Base-by-base conservation (phyloP, 2,888 invertebrate species). In the Cryptus armator region DNA sequence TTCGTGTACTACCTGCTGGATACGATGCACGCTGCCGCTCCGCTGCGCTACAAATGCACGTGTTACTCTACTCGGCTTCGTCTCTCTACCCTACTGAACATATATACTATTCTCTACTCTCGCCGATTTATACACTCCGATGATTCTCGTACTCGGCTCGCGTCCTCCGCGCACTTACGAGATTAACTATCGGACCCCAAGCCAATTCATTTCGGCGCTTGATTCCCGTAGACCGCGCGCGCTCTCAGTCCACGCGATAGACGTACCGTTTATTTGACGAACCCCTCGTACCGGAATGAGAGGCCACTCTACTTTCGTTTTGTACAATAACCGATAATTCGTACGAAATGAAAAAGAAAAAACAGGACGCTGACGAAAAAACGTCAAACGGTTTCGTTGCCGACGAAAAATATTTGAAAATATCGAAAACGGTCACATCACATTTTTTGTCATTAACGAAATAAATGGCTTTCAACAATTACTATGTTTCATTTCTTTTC, bases 11-110 rank as follows among this genome's bases (percentile, higher is more conserved):
- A 53, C 53, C 16, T 53, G 12, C 53, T 19, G 37, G 51, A 68
- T 37, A 9, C 53, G 43, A 14, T 51, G 77, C 37, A 68, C 48
- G 53, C 37, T 72, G 80, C 74, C 76, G 84, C 86, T 81, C 43
- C 44, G 37, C 37, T 37, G 51, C 32, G 32, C 37, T 37, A 71
- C 53, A 71, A 19, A 71, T 71, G 37, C 37, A 71, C 53, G 70
- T 37, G 70, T 53, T 70, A 24, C 37, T 53, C 16, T 37, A 16
- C 37, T 14, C 37, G 6, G 29, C 46, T 16, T 19, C 43, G 43
- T 62, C n/a, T 43, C 43, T 9, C 12, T 64, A 32, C 43, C 6
- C 2, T 37, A 16, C 6, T 16, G 14, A 3, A 12, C 2, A 7
- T 16, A 19, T 19, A 43, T 37, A 10, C 43, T 7, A 43, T 44